These are phyloP conservation scores for Scytalopus superciliaris DNA, from an alignment of 2,113 vertebrate genomes.

Conservation along the genomic window DNA sequence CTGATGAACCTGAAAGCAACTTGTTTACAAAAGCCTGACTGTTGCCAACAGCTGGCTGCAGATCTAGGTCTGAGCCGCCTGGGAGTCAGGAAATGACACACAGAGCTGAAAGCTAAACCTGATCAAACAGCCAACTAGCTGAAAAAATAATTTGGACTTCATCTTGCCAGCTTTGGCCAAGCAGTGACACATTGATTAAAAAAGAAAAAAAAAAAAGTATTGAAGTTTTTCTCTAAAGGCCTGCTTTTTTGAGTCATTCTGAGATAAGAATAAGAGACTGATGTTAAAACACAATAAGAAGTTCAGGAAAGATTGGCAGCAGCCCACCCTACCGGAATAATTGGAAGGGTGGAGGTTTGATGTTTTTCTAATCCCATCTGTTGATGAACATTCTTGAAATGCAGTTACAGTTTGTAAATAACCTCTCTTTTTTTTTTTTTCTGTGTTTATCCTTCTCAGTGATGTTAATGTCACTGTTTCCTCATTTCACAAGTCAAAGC, in stretches of 20 bases:
- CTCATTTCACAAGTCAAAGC: background rate
- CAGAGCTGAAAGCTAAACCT: constrained; percentile 45
- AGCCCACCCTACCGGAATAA: background rate
- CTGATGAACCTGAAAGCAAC: background rate
- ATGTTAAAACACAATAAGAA: constrained; percentile 34
- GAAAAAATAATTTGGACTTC: constrained; percentile 58
- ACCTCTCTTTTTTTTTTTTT: background rate
- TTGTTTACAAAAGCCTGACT: constrained; percentile 4
- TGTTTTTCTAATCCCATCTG: constrained; percentile 37
- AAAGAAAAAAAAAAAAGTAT: background rate
- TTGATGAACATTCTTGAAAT: constrained; percentile 26
- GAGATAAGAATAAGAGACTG: constrained; percentile 43
- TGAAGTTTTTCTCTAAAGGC: constrained; percentile 5
- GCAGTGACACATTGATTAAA: constrained; percentile 5
- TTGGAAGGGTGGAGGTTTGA: constrained; percentile 11
- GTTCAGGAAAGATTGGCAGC: constrained; percentile 33
- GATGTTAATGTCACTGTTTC: background rate
- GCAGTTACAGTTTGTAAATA: constrained; percentile 39
- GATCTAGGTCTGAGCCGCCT: constrained; percentile 32
- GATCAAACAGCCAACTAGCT: constrained; percentile 47
- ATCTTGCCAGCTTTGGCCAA: constrained; percentile 9
- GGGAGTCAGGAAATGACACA: constrained; percentile 66
- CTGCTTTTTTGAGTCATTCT: constrained; percentile 37
- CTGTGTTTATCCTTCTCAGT: background rate
- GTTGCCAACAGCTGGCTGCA: constrained; percentile 22